Conservation (phyloP, 2,113 vertebrate genomes). For the Serinus canaria region DNA sequence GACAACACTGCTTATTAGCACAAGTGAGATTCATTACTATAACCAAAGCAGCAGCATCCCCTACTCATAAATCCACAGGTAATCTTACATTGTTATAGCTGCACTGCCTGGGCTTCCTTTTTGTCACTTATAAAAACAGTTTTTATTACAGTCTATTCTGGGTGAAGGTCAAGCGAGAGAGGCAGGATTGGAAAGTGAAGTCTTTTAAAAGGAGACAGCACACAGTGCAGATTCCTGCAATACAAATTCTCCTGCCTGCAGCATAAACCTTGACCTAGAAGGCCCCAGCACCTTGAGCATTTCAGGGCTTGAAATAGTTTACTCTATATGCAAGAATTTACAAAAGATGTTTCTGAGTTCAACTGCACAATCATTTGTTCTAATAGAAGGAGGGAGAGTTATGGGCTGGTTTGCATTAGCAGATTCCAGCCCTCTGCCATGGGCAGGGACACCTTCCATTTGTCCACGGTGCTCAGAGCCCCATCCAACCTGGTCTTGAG, state of each 20-base stretch:
- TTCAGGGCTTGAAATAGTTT: slow-evolving; percentile 13
- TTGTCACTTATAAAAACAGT: slow-evolving; percentile 22
- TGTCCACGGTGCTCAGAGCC: neutral
- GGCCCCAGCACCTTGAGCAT: neutral
- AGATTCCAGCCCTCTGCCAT: neutral
- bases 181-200: neutral
- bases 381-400: neutral
- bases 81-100: slow-evolving; percentile 25
- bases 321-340: neutral
- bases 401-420: neutral
- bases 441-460: neutral
- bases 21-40: slow-evolving; percentile 10
- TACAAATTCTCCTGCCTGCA: neutral
- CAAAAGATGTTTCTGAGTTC: neutral
- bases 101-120: neutral
- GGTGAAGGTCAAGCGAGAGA: neutral
- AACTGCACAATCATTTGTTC: neutral
- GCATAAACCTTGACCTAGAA: slow-evolving; percentile 8
- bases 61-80: slow-evolving; percentile 30
- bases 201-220: slow-evolving; percentile 7
- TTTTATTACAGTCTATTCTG: slow-evolving; percentile 12
- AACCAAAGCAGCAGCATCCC: neutral
- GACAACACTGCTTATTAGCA: neutral
- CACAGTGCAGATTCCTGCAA: neutral
- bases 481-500: neutral